A percentile compares a stretch with the other conserved stretches of the same genome.
Evolutionary conservation across 1,140 invertebrate species (phyloP).

Genomic region (Diachasma alloeum): DNA sequence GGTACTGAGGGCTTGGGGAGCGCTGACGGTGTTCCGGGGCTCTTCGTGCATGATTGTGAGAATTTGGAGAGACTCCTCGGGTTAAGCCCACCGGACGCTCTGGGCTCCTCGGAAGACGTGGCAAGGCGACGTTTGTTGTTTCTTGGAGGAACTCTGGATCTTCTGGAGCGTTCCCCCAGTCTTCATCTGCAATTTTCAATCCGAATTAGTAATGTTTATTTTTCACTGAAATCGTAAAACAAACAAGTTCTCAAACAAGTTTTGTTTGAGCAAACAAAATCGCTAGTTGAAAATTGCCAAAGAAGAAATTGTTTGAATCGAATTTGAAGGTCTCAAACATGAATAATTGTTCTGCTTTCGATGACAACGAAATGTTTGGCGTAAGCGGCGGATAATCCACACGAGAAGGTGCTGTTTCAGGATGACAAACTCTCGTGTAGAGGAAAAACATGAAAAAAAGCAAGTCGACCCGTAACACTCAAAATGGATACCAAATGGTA

Average conservation of each 20-base stretch:
- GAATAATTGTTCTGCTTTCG: too few relatives aligned
- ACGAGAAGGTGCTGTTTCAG: too few relatives aligned
- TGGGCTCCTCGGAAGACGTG: conserved; percentile 55
- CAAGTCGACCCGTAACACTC: too few relatives aligned
- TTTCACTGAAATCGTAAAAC: too few relatives aligned
- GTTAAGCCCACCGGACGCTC: conserved; percentile 44
- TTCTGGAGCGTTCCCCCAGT: conserved; percentile 55
- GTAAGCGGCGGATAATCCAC: too few relatives aligned
- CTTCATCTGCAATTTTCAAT: conserved; percentile 52
- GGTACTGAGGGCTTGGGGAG: conserved; percentile 64
- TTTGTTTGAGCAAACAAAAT: not conserved
- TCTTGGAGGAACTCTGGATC: conserved; percentile 54
- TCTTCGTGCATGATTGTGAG: conserved; percentile 41
- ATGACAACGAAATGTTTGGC: too few relatives aligned
- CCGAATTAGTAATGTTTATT: not conserved
- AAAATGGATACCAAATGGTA: too few relatives aligned
- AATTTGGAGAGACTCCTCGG: conserved; percentile 48
- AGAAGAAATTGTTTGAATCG: too few relatives aligned
- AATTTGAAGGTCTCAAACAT: too few relatives aligned
- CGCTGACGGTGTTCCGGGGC: conserved; percentile 64
- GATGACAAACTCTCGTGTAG: too few relatives aligned
- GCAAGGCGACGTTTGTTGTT: conserved; percentile 52
- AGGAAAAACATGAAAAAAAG: too few relatives aligned
- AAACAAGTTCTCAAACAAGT: not conserved
- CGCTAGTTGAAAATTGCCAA: too few relatives aligned